Evolutionary conservation across 2,797 vertebrate genomes (phyloP).

Genomic region (Tapirus indicus): DNA sequence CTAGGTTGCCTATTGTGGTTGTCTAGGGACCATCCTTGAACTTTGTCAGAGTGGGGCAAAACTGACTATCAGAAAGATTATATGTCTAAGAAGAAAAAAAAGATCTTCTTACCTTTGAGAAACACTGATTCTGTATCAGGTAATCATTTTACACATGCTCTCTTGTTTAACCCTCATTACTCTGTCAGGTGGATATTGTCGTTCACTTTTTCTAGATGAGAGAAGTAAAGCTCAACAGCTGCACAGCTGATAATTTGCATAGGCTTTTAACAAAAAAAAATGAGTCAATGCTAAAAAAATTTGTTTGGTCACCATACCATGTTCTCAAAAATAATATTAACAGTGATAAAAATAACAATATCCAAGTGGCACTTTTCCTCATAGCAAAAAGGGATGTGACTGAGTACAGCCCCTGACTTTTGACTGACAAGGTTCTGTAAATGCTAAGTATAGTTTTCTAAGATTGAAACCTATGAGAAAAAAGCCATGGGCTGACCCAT

Average conservation of each 20-base stretch:
- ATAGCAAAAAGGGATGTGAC: constrained; percentile 56
- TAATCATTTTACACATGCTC: constrained; percentile 8
- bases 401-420: constrained; percentile 58
- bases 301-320: neutral
- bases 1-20: neutral
- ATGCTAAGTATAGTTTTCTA: constrained; percentile 81
- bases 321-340: constrained; percentile 63
- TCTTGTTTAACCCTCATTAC: constrained; percentile 64
- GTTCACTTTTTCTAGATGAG: constrained; percentile 59
- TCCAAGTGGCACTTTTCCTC: constrained; percentile 38
- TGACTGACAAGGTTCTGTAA: constrained; percentile 80
- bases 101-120: constrained; percentile 1
- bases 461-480: constrained; percentile 80
- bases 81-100: neutral
- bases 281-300: constrained; percentile 56
- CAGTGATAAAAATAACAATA: constrained; percentile 63
- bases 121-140: neutral
- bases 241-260: constrained; percentile 56
- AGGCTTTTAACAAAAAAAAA: constrained; percentile 54
- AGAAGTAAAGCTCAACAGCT: constrained; percentile 41
- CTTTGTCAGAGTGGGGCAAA: constrained; percentile 8
- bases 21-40: constrained; percentile 51
- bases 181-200: constrained; percentile 44
- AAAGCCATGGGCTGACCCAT: constrained; percentile 81
- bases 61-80: constrained; percentile 45